A percentile compares a stretch with the other conserved stretches of the same genome.
Conservation (phyloP, 2,888 invertebrate genomes). For the Lottia scabra region DNA sequence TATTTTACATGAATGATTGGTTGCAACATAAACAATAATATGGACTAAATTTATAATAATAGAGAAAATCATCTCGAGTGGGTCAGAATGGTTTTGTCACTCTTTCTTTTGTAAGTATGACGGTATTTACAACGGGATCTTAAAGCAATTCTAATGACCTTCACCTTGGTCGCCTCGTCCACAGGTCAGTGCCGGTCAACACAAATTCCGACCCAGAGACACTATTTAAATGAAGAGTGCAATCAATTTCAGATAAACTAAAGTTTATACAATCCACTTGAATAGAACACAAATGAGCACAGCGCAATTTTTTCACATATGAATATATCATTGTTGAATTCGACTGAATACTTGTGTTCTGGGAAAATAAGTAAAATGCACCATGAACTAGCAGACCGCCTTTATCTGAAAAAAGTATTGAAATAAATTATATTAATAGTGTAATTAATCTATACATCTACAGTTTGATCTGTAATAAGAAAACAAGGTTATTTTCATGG, state of each 20-base stretch:
- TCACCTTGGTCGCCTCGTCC: neutral
- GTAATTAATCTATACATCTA: no score
- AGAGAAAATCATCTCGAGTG: no score
- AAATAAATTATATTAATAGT: neutral
- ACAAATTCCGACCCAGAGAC: neutral
- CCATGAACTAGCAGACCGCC: neutral
- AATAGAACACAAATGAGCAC: neutral
- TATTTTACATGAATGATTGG: no score
- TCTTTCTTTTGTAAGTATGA: no score
- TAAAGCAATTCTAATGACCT: no score
- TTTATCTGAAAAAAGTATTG: neutral
- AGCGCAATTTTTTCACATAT: neutral
- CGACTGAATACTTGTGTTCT: neutral
- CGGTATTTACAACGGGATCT: no score
- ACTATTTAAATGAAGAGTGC: neutral
- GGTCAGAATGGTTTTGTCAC: no score
- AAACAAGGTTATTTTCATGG: no score
- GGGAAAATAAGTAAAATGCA: neutral
- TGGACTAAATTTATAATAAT: no score
- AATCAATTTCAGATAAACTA: neutral
- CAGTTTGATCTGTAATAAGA: no score
- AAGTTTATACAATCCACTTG: neutral
- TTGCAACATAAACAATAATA: no score
- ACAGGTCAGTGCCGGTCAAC: neutral
- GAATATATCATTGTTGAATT: neutral